Base-by-base conservation (phyloP, 1,140 invertebrate species). In the Drosophila kanapiae region DNA sequence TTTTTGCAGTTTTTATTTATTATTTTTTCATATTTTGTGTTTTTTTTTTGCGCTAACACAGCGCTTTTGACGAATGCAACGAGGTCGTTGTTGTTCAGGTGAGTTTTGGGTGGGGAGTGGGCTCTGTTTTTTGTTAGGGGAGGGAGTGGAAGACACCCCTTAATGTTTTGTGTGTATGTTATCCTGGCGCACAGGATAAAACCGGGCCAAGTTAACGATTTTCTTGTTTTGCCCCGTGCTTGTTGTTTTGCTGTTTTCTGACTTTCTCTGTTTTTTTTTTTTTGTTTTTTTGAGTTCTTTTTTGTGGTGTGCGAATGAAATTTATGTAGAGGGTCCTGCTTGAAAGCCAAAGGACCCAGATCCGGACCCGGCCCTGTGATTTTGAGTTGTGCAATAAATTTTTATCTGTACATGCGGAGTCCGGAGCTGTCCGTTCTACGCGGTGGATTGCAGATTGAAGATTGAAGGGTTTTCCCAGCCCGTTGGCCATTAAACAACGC, bases 341-440 rank as follows among this genome's bases (percentile, higher is more conserved):
- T 48, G 59, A 62, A 54, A 49, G 54, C 61, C 37, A 69, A 76
- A 77, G 75, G 61, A 77, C 40, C 57, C 49, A 16, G 14, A 5
- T 10, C 49, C 13, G 42, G 13, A 6, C 37, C 38, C 48, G 42
- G 67, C 47, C 57, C 79, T 83, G 84, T 90, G 84, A 90, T 88
- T 88, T 88, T 88, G 84, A 88, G 85, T 84, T 88, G 85, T 88
- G 84, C 84, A 88, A 88, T 88, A 88, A 88, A 88, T 90, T 88
- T 90, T 90, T 88, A 88, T 88, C 85, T 88, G 69, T 90, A 90
- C 84, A 88, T 78, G 85, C 84, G 80, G 80, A 61, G 72, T 64
- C 56, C 74, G 61, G 56, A 67, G 70, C 65, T 57, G 45, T 71
- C 48, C 56, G 74, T 6, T 8, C 31, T 4, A 2, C 31, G 31